phyloP scores from a whole-genome alignment of 2,113 vertebrate species.

The Ciconia stormi region DNA sequence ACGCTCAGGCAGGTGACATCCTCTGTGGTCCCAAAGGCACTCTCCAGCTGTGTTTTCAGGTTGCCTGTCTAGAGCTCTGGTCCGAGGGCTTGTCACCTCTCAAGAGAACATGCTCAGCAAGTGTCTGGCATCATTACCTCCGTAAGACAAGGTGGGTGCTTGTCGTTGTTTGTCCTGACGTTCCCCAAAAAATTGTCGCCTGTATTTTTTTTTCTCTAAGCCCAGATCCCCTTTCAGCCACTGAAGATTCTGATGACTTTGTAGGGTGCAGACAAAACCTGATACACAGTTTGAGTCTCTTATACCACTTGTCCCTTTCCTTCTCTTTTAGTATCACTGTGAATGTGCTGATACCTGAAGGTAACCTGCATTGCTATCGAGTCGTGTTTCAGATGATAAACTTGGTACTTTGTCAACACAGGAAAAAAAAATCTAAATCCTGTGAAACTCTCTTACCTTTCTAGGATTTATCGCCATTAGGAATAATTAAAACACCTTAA shows the following conservation, averaged over 20 bases:
- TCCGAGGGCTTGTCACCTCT: neutral
- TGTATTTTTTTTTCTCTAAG: too few relatives aligned
- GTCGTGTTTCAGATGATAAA: neutral
- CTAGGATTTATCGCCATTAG: neutral
- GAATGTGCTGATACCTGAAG: neutral
- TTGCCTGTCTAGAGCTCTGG: neutral
- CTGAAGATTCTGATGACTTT: neutral
- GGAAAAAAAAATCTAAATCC: neutral
- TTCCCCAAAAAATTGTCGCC: neutral
- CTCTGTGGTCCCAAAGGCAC: neutral
- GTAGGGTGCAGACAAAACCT: neutral
- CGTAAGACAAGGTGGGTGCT: neutral
- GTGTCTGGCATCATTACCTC: neutral
- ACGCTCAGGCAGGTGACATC: neutral
- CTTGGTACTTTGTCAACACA: neutral
- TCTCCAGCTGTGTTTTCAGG: neutral
- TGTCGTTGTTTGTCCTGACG: neutral
- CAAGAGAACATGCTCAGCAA: neutral
- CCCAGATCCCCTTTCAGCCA: neutral
- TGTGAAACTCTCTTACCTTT: neutral
- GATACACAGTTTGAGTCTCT: neutral
- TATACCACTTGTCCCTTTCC: neutral
- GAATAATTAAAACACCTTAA: neutral
- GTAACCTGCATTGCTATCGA: neutral
- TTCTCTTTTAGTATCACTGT: neutral